phyloP scores from a whole-genome alignment of 2,888 invertebrate species.

The Macrosiphum euphorbiae region DNA sequence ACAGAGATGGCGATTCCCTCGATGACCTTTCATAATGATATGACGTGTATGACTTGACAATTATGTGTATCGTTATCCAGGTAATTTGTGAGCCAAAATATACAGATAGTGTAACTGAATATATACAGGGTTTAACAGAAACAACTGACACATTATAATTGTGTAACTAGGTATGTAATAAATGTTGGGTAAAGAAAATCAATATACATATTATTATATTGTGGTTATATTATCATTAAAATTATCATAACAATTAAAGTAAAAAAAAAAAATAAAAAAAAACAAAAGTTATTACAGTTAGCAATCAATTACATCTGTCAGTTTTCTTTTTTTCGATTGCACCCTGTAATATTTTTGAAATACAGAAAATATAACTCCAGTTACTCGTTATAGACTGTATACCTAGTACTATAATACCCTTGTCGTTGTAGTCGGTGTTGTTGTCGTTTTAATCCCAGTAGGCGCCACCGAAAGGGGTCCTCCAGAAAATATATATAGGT shows the following conservation, averaged over 20 bases:
- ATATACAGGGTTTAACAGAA: not conserved
- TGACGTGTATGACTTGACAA: not conserved
- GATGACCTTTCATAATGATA: not conserved
- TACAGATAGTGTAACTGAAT: not conserved
- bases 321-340: not conserved
- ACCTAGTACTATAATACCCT: not conserved
- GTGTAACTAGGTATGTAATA: not conserved
- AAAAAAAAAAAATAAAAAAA: not conserved
- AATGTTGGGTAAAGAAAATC: not conserved
- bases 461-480: not conserved
- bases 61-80: not conserved
- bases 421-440: not conserved
- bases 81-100: not conserved
- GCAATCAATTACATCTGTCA: not conserved
- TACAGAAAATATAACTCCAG: not conserved
- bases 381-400: no score
- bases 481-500: not conserved
- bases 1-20: not conserved
- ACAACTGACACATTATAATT: not conserved
- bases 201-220: not conserved
- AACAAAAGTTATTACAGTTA: not conserved
- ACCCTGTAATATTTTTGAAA: not conserved
- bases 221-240: not conserved
- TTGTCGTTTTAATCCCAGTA: conserved; percentile 4
- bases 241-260: not conserved